Conservation (phyloP, 2,797 vertebrate species). For the Lindbergichthys nudifrons region DNA sequence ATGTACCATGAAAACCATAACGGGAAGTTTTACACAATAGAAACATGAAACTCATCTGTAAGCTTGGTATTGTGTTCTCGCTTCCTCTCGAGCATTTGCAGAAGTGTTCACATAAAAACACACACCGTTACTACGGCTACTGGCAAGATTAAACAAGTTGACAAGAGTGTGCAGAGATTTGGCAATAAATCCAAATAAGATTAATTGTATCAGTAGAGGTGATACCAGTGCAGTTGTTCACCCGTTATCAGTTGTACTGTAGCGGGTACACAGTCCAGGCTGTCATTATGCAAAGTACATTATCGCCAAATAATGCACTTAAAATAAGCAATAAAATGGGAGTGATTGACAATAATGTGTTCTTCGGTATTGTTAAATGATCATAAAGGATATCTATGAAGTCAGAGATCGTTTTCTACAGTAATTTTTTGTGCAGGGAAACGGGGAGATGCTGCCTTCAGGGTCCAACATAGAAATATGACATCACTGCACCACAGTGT, state of each 20-base stretch:
- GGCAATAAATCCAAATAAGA: neutral
- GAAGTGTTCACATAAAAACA: slow-evolving; percentile 8
- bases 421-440: no score
- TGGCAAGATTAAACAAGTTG: neutral
- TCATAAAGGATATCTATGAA: neutral
- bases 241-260: neutral
- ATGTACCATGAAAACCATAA: neutral
- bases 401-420: neutral
- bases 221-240: neutral
- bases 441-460: no score
- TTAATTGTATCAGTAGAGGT: neutral
- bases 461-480: no score
- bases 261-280: neutral
- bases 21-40: neutral
- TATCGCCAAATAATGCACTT: neutral
- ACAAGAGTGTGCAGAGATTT: neutral
- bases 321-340: neutral
- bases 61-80: neutral
- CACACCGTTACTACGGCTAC: neutral
- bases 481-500: no score
- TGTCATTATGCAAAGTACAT: neutral
- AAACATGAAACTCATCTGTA: neutral
- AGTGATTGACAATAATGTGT: neutral
- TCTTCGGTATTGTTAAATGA: neutral
- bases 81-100: slow-evolving; percentile 1